Percentiles rank a stretch among this genome's conserved stretches.
phyloP scores from a whole-genome alignment of 2,113 vertebrate genomes.

The Hyaena hyaena region DNA sequence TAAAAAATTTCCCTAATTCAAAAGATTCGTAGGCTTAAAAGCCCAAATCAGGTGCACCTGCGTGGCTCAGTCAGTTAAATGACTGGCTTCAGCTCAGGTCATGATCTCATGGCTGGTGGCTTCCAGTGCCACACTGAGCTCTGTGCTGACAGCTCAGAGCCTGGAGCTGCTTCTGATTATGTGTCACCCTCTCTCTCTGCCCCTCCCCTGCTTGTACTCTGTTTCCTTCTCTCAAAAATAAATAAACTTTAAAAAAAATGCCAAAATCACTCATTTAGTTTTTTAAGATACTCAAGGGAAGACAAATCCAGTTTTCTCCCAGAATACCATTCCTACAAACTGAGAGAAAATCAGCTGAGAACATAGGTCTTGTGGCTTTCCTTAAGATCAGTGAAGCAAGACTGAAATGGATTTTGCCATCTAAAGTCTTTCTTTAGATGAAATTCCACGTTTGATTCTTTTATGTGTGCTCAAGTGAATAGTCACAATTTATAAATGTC shows the following conservation, averaged over 20 bases:
- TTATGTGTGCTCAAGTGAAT: slow-evolving; percentile 40
- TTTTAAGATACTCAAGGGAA: background rate
- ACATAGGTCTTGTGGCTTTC: background rate
- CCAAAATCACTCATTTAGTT: background rate
- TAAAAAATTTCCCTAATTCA: background rate
- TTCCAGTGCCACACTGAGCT: no score
- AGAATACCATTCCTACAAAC: background rate
- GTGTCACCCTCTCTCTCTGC: no score
- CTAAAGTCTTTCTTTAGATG: background rate
- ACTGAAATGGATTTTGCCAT: background rate
- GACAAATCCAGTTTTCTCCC: background rate
- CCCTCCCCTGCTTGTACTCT: no score
- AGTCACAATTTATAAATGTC: slow-evolving; percentile 55
- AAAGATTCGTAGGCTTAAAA: background rate
- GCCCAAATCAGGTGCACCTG: no score
- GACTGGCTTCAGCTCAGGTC: no score
- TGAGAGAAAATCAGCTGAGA: background rate
- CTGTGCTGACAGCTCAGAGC: no score
- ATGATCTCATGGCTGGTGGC: no score
- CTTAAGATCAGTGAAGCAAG: background rate
- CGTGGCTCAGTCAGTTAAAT: no score
- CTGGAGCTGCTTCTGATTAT: no score
- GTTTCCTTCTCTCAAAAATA: no score
- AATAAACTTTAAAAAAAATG: no score
- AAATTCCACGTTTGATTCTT: slow-evolving; percentile 51